Conservation (phyloP, 2,113 vertebrate species). For the Chlamydotis undulata region DNA sequence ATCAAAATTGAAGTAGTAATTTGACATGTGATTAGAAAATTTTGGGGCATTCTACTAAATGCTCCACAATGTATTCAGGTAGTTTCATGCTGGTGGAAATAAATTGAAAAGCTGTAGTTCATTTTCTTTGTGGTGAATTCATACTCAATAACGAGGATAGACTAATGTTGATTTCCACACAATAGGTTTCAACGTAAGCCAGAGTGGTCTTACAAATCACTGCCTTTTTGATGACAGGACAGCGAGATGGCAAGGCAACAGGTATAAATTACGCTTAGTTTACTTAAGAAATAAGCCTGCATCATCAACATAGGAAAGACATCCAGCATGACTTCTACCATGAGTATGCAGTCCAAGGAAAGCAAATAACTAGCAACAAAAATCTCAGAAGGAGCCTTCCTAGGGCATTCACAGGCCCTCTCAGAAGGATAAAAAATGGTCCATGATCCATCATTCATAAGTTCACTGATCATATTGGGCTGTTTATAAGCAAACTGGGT, state of each 20-base stretch:
- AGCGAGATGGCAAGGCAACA: background rate
- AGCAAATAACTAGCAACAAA: constrained; percentile 21
- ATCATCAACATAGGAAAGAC: constrained; percentile 47
- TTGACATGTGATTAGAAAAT: background rate
- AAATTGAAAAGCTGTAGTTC: background rate
- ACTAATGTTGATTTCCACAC: background rate
- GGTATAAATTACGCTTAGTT: constrained; percentile 4
- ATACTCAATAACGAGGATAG: background rate
- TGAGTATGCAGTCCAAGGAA: constrained; percentile 18
- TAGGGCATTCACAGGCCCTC: background rate
- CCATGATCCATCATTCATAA: background rate
- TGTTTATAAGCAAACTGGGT: background rate
- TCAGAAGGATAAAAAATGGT: background rate
- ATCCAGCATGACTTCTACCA: constrained; percentile 48
- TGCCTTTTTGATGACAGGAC: background rate
- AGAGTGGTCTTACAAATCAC: background rate
- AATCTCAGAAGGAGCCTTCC: constrained; percentile 4
- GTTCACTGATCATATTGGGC: background rate
- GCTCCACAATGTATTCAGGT: background rate
- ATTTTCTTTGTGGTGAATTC: background rate
- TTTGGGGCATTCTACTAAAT: background rate
- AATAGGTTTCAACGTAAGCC: background rate
- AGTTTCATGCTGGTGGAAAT: background rate
- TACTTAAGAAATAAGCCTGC: constrained; percentile 27
- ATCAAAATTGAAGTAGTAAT: background rate